A percentile compares a stretch with the other conserved stretches of the same genome.
These are phyloP conservation scores for Nasua narica DNA, from an alignment of 2,797 vertebrate species.

Conservation along the genomic window DNA sequence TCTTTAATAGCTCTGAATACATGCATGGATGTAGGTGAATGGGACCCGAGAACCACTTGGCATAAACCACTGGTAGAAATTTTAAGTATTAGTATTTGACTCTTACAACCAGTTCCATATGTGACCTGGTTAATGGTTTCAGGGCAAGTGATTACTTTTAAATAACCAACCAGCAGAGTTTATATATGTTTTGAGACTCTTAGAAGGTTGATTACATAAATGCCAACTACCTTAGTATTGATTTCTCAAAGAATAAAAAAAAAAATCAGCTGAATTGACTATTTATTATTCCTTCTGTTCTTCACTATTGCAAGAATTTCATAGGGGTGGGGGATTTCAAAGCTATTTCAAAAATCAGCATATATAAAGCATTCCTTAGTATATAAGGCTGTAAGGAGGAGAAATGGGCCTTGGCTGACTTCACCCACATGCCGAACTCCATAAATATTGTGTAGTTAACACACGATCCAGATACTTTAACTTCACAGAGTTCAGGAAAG, in stretches of 20 bases:
- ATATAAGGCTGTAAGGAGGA: background rate
- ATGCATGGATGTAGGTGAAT: background rate
- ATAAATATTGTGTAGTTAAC: constrained; percentile 70
- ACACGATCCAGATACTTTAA: constrained; percentile 54
- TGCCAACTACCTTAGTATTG: constrained; percentile 61
- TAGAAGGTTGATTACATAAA: constrained; percentile 62
- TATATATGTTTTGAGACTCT: constrained; percentile 64
- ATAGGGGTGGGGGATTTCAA: constrained; percentile 33
- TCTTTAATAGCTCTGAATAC: background rate
- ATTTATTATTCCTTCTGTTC: constrained; percentile 64
- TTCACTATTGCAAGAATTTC: constrained; percentile 54
- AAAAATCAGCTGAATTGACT: constrained; percentile 22
- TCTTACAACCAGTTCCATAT: constrained; percentile 58
- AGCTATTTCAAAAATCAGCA: constrained; percentile 51
- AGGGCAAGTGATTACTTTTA: constrained; percentile 53
- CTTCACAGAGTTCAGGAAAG: constrained; percentile 63
- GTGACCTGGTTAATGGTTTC: constrained; percentile 55
- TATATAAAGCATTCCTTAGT: constrained; percentile 35
- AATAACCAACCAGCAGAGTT: constrained; percentile 62
- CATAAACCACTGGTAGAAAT: background rate
- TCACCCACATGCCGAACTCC: constrained; percentile 32
- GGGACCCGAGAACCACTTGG: background rate
- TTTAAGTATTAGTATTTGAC: constrained; percentile 34
- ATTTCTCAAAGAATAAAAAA: constrained; percentile 60
- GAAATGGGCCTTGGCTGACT: constrained; percentile 53